Evolutionary conservation across 2,888 invertebrate species (phyloP).

Genomic region (Labia minor): DNA sequence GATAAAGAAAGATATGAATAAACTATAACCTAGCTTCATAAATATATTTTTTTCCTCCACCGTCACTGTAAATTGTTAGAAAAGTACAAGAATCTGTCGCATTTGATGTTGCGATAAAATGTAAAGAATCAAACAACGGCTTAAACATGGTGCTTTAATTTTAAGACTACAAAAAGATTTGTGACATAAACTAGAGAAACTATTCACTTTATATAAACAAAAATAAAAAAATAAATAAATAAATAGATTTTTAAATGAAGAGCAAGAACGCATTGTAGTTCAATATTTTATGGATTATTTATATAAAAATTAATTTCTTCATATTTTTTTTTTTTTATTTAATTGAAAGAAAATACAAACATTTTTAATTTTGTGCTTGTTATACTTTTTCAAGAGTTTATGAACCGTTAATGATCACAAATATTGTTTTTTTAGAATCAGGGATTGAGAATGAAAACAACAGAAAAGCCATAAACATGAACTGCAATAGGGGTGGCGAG

Average conservation of each 20-base stretch:
- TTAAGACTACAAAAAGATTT: background rate
- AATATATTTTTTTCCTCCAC: too few species aligned
- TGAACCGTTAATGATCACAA: background rate
- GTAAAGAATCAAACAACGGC: background rate
- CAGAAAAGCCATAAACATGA: background rate
- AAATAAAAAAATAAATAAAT: background rate
- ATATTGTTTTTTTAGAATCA: background rate
- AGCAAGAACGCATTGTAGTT: background rate
- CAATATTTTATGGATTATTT: constrained; percentile 3
- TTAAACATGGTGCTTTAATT: background rate
- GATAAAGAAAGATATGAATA: too few species aligned
- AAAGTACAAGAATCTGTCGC: too few species aligned
- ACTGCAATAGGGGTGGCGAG: background rate
- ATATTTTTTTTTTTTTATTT: background rate
- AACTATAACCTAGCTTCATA: too few species aligned
- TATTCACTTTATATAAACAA: background rate
- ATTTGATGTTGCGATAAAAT: too few species aligned
- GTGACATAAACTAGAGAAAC: background rate
- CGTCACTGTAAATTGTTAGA: too few species aligned
- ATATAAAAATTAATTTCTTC: background rate
- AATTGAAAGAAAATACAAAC: background rate
- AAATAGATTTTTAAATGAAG: constrained; percentile 7
- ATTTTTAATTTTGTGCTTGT: background rate
- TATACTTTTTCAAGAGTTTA: background rate
- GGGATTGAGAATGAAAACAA: background rate